Conservation (phyloP, 1,140 invertebrate species). For the Helicorthomorpha holstii region DNA sequence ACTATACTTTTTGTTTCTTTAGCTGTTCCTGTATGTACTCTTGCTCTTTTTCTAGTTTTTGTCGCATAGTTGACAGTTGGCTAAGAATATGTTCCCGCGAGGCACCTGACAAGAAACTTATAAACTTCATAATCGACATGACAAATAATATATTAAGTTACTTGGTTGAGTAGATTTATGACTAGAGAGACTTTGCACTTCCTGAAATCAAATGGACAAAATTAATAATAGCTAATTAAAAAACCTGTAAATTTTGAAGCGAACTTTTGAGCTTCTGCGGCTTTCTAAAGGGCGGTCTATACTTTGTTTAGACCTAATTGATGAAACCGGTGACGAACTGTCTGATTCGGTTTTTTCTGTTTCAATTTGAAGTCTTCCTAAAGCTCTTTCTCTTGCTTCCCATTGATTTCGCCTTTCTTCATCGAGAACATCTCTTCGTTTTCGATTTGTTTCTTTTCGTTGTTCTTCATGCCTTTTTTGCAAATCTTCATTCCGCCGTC, state of each 20-base stretch:
- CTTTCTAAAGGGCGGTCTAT: too few species aligned
- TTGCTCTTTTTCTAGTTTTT: background rate
- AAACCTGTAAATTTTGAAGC: too few species aligned
- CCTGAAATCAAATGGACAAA: too few species aligned
- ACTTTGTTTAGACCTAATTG: too few species aligned
- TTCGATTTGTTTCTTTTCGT: background rate
- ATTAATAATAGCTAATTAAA: too few species aligned
- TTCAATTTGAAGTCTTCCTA: too few species aligned
- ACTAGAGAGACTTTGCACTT: too few species aligned
- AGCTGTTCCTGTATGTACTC: background rate
- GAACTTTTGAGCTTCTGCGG: too few species aligned
- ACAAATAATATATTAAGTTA: background rate
- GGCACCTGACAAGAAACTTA: background rate
- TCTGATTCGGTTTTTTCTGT: too few species aligned
- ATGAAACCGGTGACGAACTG: too few species aligned
- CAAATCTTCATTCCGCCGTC: background rate
- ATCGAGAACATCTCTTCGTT: background rate
- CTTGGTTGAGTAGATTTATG: too few species aligned
- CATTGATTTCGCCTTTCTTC: background rate
- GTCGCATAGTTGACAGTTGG: slow-evolving; percentile 3
- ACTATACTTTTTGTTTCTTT: background rate
- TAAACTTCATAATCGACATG: background rate
- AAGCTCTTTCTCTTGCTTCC: background rate
- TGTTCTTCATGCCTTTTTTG: background rate
- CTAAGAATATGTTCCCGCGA: background rate